Evolutionary conservation across 2,888 invertebrate genomes (phyloP), one percentile per base, ranked within the genome.

Genomic region (Cosmia trapezina): DNA sequence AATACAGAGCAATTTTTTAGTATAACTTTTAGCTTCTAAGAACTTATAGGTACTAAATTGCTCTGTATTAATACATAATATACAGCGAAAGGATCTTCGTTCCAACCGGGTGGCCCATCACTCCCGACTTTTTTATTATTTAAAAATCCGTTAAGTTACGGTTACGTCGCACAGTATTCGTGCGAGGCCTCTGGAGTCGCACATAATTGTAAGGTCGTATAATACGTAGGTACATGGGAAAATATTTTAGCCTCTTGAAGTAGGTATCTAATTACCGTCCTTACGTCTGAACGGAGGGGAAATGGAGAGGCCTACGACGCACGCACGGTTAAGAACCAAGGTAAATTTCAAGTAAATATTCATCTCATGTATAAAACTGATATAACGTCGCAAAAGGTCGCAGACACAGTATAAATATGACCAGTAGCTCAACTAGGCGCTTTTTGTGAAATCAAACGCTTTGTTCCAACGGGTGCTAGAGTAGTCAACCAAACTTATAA

Each of bases 171-270:
- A 2, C 7, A n/a, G n/a, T n/a, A 7, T 43, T 62, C 7, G 19
- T 12, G n/a, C 14, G 22, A 41, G 5, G 11, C 8, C 12, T 28
- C 12, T 28, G 2, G 12, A 28, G 45, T 33, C 3, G 47, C 49
- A 43, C 43, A n/a, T n/a, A 47, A 47, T 47, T 17, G 19, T 28
- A 60, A 45, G 12, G 14, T 33, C 17, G 17, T 63, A 63, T 43
- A n/a, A n/a, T 33, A 45, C 5, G 5, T n/a, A 6, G 9, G 17
- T 47, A 54, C 17, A n/a, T 33, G 3, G 0, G 8, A 22, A 45
- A 17, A 22, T 66, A 66, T 66, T 45, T 67, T 22, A 67, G 65
- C 22, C 8, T 22, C 33, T 45, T 65, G 12, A 37, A 45, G 45
- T 17, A 54, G 1, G 0, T 54, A 67, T 17, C 4, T 67, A 33